These are phyloP conservation scores for Chaetophractus vellerosus DNA, from an alignment of 2,797 vertebrate species.

Conservation along the genomic window DNA sequence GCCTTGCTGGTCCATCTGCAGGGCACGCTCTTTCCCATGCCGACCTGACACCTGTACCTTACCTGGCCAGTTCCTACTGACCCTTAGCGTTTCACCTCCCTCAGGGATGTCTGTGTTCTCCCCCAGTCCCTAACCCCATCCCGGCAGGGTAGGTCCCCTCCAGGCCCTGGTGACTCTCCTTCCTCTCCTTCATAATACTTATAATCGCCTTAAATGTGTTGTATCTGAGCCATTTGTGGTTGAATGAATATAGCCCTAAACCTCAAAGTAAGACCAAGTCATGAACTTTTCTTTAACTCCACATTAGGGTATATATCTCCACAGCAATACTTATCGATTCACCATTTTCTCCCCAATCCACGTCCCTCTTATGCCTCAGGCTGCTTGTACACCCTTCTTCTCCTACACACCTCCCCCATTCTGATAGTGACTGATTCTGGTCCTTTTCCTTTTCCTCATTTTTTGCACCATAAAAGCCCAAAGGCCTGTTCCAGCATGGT, in stretches of 20 bases:
- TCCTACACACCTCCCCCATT: neutral
- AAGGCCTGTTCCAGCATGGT: neutral
- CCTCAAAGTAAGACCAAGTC: neutral
- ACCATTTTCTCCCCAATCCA: neutral
- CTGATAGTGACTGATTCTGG: neutral
- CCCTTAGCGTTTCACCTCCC: neutral
- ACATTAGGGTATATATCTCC: neutral
- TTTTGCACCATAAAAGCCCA: slow-evolving; percentile 17
- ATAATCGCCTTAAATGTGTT: neutral
- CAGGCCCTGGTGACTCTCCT: neutral
- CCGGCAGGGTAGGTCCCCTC: too few relatives aligned
- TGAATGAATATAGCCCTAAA: slow-evolving; percentile 35
- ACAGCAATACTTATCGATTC: neutral
- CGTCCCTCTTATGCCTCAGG: neutral
- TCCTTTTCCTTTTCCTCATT: neutral
- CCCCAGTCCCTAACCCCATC: too few relatives aligned
- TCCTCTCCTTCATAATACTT: neutral
- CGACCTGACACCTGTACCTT: too few relatives aligned
- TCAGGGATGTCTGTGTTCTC: neutral
- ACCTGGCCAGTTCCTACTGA: too few relatives aligned
- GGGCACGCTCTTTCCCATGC: too few relatives aligned
- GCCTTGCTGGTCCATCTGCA: too few relatives aligned
- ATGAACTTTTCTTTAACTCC: neutral
- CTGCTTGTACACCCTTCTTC: neutral
- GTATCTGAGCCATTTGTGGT: neutral